phyloP scores from a whole-genome alignment of 2,888 invertebrate genomes.

The Zelleria hepariella region DNA sequence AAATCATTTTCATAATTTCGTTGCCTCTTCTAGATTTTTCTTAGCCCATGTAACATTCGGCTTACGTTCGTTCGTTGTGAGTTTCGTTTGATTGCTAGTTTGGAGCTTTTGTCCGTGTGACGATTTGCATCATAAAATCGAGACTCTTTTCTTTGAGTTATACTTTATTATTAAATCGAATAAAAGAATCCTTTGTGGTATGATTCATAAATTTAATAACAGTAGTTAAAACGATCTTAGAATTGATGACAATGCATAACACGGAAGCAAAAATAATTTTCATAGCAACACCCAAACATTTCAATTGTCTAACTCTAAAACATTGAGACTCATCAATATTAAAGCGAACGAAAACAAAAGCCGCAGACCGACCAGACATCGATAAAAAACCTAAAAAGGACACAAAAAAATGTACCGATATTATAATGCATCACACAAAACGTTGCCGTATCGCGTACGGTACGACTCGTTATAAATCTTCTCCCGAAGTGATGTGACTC shows the following conservation, averaged over 20 bases:
- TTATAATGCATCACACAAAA: conserved; percentile 54
- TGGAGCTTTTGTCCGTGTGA: conserved; percentile 6
- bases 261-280: neutral
- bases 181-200: no score
- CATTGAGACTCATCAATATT: conserved; percentile 29
- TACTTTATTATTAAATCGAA: neutral
- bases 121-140: conserved; percentile 11
- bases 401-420: conserved; percentile 24
- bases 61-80: conserved; percentile 2
- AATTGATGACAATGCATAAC: neutral
- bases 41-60: neutral
- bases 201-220: neutral
- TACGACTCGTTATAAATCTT: conserved; percentile 53
- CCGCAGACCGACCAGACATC: conserved; percentile 36
- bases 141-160: neutral
- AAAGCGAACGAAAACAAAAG: conserved; percentile 43
- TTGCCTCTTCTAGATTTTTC: neutral
- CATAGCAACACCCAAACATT: neutral
- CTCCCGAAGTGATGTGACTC: conserved; percentile 40
- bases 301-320: neutral
- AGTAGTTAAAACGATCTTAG: neutral
- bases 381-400: conserved; percentile 28
- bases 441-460: conserved; percentile 47
- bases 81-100: conserved; percentile 10
- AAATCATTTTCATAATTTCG: neutral